These are phyloP conservation scores for Grantiella picta DNA, from an alignment of 2,113 vertebrate genomes.

Conservation along the genomic window DNA sequence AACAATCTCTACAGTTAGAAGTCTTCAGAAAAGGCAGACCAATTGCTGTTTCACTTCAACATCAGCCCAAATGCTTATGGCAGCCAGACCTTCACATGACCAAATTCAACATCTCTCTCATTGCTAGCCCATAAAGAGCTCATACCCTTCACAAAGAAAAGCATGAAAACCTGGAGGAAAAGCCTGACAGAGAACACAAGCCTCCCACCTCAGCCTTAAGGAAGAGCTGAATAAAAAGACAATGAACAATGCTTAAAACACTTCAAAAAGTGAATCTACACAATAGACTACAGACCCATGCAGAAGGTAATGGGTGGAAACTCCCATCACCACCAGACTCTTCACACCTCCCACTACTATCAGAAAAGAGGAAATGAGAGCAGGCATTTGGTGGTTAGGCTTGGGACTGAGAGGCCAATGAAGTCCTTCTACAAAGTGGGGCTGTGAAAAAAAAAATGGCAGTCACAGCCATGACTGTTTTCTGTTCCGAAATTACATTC, in stretches of 20 bases:
- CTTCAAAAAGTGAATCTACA: background rate
- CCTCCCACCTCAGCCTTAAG: background rate
- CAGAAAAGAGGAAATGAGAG: slow-evolving; percentile 58
- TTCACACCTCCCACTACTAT: background rate
- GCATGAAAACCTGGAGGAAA: background rate
- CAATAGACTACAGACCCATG: background rate
- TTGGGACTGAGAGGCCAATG: background rate
- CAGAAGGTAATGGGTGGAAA: slow-evolving; percentile 3
- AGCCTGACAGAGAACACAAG: background rate
- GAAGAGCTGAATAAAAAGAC: background rate
- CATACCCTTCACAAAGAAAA: background rate
- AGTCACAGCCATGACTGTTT: background rate
- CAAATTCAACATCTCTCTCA: background rate
- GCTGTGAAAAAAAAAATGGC: background rate
- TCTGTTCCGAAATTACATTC: background rate
- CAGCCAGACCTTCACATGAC: background rate
- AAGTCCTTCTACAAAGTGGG: background rate
- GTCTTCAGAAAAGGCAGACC: background rate
- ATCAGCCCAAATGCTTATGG: background rate
- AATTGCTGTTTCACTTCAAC: background rate
- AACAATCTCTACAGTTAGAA: background rate
- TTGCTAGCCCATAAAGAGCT: background rate
- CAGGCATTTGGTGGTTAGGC: background rate
- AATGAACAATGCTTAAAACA: background rate
- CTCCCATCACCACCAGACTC: background rate